Evolutionary conservation across 1,140 invertebrate species (phyloP), one percentile per base, ranked within the genome.

Genomic region (Uloborus diversus): DNA sequence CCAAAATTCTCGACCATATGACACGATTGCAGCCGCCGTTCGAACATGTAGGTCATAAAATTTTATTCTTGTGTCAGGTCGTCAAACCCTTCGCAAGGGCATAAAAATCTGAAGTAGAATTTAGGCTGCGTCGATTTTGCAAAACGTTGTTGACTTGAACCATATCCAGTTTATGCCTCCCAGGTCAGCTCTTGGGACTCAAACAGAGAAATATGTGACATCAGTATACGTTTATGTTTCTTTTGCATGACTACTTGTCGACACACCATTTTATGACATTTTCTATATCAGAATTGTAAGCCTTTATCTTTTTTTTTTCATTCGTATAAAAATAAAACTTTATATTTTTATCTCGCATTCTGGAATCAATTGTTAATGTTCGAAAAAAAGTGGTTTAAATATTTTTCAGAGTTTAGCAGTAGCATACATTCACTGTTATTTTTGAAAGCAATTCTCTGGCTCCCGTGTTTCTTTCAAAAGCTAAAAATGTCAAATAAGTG

Each of bases 1-100:
- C 49, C 47, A 42, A 66, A 78, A 78, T 56, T 33, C 57, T 66
- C 32, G 30, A 56, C 61, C 32, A 42, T 78, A 57, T 78, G 73
- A 78, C 66, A 65, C 62, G 73, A 66, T 78, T 78, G 61, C 11
- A 27, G 51, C 25, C 71, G 33, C 62, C 73, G 73, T 78, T 65
- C 62, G 73, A n/a, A 56, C 73, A 78, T 66, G 37, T 37, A 51
- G 49, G 73, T 57, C 73, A 78, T 78, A 78, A 78, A 78, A 66
- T 78, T 65, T 78, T 78, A 78, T 78, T 30, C 73, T 30, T 51
- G 20, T 78, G 73, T 78, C 61, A 78, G 42, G 62, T 78, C 73
- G 73, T 78, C 61, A 78, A 78, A 78, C 62, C 42, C 33, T 20
- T 4, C 14, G 30, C 73, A 30, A 66, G 25, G 73, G 62, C 73